Conservation (phyloP, 2,888 invertebrate species). For the Euproctis similis region DNA sequence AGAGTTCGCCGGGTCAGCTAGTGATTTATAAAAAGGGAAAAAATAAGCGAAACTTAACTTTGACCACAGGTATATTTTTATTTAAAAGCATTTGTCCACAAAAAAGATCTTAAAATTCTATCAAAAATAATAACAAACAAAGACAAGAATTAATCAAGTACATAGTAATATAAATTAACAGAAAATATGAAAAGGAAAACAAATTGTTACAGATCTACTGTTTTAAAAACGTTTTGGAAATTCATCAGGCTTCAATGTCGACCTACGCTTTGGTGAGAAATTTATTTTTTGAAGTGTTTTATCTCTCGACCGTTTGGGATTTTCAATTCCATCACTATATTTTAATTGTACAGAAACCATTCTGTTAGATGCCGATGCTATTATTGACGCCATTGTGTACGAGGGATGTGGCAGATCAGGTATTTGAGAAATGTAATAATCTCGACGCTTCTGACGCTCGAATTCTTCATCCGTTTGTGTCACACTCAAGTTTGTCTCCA, state of each 20-base stretch:
- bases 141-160: too few species aligned
- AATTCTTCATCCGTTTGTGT: conserved; percentile 12
- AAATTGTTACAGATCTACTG: too few species aligned
- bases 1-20: too few species aligned
- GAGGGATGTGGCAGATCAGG: conserved; percentile 46
- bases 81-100: too few species aligned
- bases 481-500: conserved; percentile 19
- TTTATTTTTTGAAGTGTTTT: conserved; percentile 17
- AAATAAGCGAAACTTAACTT: too few species aligned
- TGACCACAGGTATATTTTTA: too few species aligned
- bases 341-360: conserved; percentile 33
- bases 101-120: too few species aligned
- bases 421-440: conserved; percentile 39
- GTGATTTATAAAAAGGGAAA: too few species aligned
- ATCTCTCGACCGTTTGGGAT: conserved; percentile 12
- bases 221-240: conserved; percentile 7
- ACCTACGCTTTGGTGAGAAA: conserved; percentile 40
- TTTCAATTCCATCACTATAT: conserved; percentile 38
- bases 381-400: conserved; percentile 36
- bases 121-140: too few species aligned
- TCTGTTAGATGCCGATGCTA: conserved; percentile 35
- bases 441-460: conserved; percentile 27
- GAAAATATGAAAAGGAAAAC: too few species aligned
- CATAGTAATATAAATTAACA: too few species aligned
- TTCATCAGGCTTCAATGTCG: conserved; percentile 33